Conservation (phyloP, 2,113 vertebrate species). For the Oreamnos americanus region DNA sequence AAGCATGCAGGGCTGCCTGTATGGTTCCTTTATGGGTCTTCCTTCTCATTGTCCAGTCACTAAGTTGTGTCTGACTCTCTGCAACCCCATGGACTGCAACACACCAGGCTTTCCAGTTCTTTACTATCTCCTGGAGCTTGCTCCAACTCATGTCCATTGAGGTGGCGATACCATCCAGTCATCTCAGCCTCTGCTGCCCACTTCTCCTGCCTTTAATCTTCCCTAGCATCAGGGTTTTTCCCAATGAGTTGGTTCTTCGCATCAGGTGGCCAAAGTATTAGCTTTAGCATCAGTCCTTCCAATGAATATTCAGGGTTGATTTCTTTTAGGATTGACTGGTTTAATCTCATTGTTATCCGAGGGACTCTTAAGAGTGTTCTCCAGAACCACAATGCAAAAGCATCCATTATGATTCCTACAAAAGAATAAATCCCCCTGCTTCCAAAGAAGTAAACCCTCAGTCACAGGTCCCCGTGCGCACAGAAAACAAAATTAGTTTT, state of each 20-base stretch:
- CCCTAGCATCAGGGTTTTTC: background rate
- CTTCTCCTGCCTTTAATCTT: background rate
- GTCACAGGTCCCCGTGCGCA: background rate
- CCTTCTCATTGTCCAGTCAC: background rate
- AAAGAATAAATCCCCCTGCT: background rate
- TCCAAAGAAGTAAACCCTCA: background rate
- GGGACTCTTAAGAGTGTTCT: background rate
- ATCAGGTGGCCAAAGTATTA: background rate
- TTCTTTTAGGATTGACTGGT: background rate
- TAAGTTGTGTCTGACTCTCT: background rate
- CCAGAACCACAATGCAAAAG: background rate
- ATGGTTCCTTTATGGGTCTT: background rate
- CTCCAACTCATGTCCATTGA: background rate
- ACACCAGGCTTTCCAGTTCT: background rate
- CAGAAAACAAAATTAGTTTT: background rate
- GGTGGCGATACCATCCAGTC: background rate
- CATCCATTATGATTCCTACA: background rate
- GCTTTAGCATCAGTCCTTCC: background rate
- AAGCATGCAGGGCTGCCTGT: background rate
- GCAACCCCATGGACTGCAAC: background rate
- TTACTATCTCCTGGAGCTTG: background rate
- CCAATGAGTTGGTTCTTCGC: fast-evolving
- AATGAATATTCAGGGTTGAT: background rate
- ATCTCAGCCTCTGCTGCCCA: background rate
- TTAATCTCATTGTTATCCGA: background rate